These are phyloP conservation scores for Spea multiplicata DNA, from an alignment of 2,113 vertebrate genomes.

Conservation along the genomic window DNA sequence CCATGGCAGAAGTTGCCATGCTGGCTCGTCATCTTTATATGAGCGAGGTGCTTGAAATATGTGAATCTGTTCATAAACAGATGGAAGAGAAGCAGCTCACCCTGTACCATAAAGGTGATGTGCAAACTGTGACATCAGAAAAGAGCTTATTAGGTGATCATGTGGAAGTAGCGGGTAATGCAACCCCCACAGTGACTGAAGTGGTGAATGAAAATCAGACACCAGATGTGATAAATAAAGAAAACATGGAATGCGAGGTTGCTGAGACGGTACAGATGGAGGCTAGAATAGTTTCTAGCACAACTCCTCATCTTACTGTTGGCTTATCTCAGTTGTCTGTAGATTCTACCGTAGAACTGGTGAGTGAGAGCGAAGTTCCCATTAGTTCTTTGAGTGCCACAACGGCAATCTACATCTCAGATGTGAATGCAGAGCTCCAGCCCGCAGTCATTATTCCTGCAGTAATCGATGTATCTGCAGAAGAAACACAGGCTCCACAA, in stretches of 20 bases:
- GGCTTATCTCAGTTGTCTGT: constrained; percentile 43
- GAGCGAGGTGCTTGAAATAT: constrained; percentile 92
- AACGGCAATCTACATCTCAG: constrained; percentile 27
- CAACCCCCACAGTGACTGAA: constrained; percentile 37
- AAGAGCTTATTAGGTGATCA: constrained; percentile 51
- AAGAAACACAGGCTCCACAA: constrained; percentile 31
- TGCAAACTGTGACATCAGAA: constrained; percentile 81
- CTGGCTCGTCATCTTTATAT: constrained; percentile 91
- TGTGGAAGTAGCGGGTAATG: not conserved
- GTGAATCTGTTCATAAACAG: constrained; percentile 91
- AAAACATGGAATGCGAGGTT: constrained; percentile 54
- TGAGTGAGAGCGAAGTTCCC: not conserved
- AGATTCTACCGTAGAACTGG: constrained; percentile 2
- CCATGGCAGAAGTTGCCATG: constrained; percentile 93
- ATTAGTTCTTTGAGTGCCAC: constrained; percentile 3
- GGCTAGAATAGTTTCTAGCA: constrained; percentile 37
- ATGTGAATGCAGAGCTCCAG: constrained; percentile 5
- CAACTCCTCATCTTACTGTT: not conserved
- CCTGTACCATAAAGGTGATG: constrained; percentile 86
- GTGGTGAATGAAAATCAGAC: constrained; percentile 47
- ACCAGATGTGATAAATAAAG: constrained; percentile 59
- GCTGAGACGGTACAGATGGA: constrained; percentile 40
- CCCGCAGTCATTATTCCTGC: constrained; percentile 30
- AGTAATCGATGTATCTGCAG: constrained; percentile 1
- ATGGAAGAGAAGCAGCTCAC: constrained; percentile 93